Evolutionary conservation across 2,113 vertebrate species (phyloP).

Genomic region (Sterna hirundo): DNA sequence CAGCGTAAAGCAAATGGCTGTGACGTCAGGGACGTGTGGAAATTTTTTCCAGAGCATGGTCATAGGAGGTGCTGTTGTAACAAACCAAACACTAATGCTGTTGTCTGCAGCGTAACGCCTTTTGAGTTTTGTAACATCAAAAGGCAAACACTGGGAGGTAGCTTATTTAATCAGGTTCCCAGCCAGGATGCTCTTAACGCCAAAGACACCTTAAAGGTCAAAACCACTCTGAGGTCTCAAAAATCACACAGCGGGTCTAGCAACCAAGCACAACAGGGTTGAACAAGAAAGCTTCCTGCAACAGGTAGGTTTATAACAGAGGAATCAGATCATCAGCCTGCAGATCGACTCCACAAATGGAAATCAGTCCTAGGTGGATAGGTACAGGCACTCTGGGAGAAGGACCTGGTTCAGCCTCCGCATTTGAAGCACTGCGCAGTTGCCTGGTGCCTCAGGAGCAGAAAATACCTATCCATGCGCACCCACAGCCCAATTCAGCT

Average conservation of each 20-base stretch:
- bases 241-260: not conserved
- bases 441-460: constrained; percentile 18
- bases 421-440: constrained; percentile 13
- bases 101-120: constrained; percentile 49
- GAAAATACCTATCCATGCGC: not conserved
- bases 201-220: constrained; percentile 43
- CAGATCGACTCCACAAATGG: not conserved
- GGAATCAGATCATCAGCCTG: not conserved
- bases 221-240: not conserved
- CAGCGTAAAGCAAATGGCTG: constrained; percentile 77
- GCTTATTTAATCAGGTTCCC: constrained; percentile 37
- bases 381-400: not conserved
- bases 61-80: constrained; percentile 74
- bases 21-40: constrained; percentile 80
- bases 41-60: constrained; percentile 79
- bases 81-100: constrained; percentile 65
- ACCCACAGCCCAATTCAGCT: constrained; percentile 38
- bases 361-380: not conserved
- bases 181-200: constrained; percentile 29
- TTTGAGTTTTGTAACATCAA: constrained; percentile 56
- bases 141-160: constrained; percentile 37
- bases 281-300: not conserved
- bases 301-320: constrained; percentile 16
- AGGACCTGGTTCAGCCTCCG: constrained; percentile 1
- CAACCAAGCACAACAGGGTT: not conserved